A percentile compares a stretch with the other conserved stretches of the same genome.
Evolutionary conservation across 2,113 vertebrate genomes (phyloP).

Genomic region (Damaliscus lunatus): DNA sequence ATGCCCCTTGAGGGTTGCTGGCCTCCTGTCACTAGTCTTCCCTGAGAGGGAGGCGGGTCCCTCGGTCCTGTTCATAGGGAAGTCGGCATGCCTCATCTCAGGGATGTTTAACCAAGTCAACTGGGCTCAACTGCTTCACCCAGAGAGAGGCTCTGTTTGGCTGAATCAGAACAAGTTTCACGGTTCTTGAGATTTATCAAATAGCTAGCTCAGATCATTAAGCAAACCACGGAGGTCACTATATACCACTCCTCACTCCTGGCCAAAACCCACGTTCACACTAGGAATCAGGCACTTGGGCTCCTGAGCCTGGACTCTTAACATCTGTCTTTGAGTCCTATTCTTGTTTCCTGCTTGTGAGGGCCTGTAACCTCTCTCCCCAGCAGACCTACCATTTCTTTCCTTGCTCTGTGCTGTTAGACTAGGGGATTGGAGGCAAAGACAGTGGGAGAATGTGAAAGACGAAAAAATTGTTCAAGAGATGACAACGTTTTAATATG

Average conservation of each 20-base stretch:
- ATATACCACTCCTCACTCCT: too few relatives aligned
- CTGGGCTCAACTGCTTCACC: background rate
- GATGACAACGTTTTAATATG: conserved; percentile 53
- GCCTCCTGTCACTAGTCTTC: background rate
- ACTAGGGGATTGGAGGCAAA: conserved; percentile 34
- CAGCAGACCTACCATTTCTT: background rate
- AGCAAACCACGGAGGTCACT: background rate
- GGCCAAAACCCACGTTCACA: background rate
- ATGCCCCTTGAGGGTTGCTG: fast-evolving
- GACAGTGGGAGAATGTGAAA: conserved; percentile 43
- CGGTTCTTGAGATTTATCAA: background rate
- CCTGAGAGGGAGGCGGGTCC: background rate
- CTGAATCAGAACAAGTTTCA: background rate
- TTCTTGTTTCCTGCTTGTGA: background rate
- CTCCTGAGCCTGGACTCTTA: background rate
- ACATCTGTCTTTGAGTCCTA: background rate
- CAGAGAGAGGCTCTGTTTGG: background rate
- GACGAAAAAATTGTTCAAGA: conserved; percentile 36
- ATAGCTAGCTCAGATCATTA: background rate
- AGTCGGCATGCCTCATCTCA: background rate
- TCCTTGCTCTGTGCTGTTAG: background rate
- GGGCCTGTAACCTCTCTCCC: background rate
- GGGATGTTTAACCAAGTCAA: background rate
- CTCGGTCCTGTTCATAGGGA: too few relatives aligned
- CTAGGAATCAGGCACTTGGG: background rate